Evolutionary conservation across 1,140 invertebrate species (phyloP), one percentile per base, ranked within the genome.

Genomic region (Campoletis sonorensis): DNA sequence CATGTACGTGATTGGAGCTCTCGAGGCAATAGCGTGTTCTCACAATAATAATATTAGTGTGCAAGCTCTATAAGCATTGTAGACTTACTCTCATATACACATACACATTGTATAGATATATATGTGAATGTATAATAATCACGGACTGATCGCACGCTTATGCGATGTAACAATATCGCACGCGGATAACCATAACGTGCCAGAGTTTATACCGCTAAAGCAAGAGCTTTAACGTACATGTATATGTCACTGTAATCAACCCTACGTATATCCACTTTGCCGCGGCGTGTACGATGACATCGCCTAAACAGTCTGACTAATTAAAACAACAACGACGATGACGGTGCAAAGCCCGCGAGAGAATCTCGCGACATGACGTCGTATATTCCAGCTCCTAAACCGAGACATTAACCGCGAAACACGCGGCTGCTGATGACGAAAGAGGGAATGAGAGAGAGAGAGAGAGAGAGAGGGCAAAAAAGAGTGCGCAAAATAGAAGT

Each of bases 271-370:
- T 33, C 67, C 54, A 77, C 54, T 54, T 77, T 61, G 51, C 27
- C 26, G 51, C 73, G 27, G 27, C 54, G 8, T 37, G 33, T 67
- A 67, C 64, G 83, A 40, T 83, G 83, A 81, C 81, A 80, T 84
- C 80, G 79, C n/a, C 82, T 84, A 83, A 83, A 83, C 83, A 84
- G 37, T 83, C 82, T 79, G 78, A 77, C 84, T 85, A 85, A 85
- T 85, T 85, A 83, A 85, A 83, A 85, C 81, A 61, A 81, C 77
- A 58, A 71, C 80, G 58, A 80, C 61, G 23, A 26, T 23, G 61
- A 64, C 61, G 61, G 13, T 23, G 21, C 40, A 45, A 45, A 45
- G 11, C 23, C 61, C 37, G 54, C 75, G 30, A 77, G 54, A 30
- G 49, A 18, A 49, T 51, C 15, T 70, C 27, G 11, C 49, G 30